Evolutionary conservation across 2,113 vertebrate species (phyloP), one percentile per base, ranked within the genome.

Genomic region (Cynoglossus semilaevis): DNA sequence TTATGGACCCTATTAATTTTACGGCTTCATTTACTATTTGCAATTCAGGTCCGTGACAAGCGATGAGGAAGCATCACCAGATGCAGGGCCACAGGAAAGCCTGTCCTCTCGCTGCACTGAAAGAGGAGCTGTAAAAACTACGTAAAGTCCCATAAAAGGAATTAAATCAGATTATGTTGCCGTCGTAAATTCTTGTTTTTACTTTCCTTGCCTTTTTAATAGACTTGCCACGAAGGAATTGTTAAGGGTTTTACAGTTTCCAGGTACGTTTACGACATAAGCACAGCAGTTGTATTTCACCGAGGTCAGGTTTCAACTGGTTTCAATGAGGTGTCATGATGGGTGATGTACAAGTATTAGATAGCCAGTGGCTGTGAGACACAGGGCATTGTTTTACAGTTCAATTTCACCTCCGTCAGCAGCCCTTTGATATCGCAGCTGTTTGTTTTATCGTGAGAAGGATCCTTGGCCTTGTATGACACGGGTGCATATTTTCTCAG

Each of bases 361-460:
- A 72, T 48, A 67, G 79, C 44, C 67, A 65, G 52, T 60, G 60
- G 56, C 80, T 67, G 65, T 69, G 19, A 65, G 67, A 62, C 34
- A 35, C 54, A 49, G 69, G 54, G 58, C 55, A 67, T 81, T 88
- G 65, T 80, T 85, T 87, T 87, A 81, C 72, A 73, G 74, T 85
- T 83, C 73, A 85, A 79, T 85, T 76, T 85, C 74, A 78, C 76
- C 44, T 29, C 66, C 12, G 77, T 83, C 81, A 86, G 82, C 85
- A 79, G 70, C 70, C 80, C 70, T 70, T 50, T 76, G 53, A 58
- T 81, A 83, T 59, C 80, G 60, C 58, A 77, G 74, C 80, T 85
- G 84, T 85, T 87, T 87, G 80, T 88, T 88, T 74, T 76, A 79
- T 78, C 76, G 64, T 6, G 11, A 69, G 67, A 75, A 70, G 58